A percentile compares a stretch with the other conserved stretches of the same genome.
These are phyloP conservation scores for Cardiocondyla obscurior DNA, from an alignment of 1,140 invertebrate genomes.

Conservation along the genomic window DNA sequence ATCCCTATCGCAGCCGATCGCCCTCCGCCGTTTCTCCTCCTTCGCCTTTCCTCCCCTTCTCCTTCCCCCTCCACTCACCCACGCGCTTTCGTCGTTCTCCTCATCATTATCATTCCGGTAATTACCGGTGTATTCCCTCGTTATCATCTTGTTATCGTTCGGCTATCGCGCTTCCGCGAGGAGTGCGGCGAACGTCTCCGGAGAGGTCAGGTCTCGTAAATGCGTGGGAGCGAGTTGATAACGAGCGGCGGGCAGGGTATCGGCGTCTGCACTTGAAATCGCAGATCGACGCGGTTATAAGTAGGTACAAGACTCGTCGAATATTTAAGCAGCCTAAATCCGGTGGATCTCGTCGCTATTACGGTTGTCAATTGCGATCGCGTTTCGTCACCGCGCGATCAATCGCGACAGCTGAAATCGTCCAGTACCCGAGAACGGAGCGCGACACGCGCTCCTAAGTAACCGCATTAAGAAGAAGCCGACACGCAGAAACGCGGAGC, in stretches of 20 bases:
- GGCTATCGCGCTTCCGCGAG: slow-evolving; percentile 69
- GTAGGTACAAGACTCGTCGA: not conserved
- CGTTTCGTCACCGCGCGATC: too few relatives aligned
- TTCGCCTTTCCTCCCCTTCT: not conserved
- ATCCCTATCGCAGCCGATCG: slow-evolving; percentile 80
- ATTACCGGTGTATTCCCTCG: slow-evolving; percentile 80
- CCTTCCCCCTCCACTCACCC: slow-evolving; percentile 7
- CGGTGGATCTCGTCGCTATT: not conserved
- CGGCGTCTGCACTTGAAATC: not conserved
- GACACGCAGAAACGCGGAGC: slow-evolving; percentile 29
- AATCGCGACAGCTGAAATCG: not conserved
- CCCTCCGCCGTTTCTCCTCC: slow-evolving; percentile 56
- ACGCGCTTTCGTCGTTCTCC: slow-evolving; percentile 61
- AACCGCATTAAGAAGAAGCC: slow-evolving; percentile 56
- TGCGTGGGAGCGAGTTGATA: slow-evolving; percentile 3
- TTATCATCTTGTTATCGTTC: slow-evolving; percentile 81
- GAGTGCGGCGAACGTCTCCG: slow-evolving; percentile 58
- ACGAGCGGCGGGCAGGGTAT: not conserved
- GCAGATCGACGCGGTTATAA: not conserved
- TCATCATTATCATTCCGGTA: slow-evolving; percentile 82
- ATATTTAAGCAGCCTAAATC: not conserved
- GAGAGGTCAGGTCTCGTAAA: slow-evolving; percentile 40
- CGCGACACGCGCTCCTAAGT: slow-evolving; percentile 17
- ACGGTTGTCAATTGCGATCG: not conserved
- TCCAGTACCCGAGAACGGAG: not conserved